Percentiles rank a stretch among this genome's conserved stretches.
Evolutionary conservation across 2,113 vertebrate genomes (phyloP).

Genomic region (Crotalus horridus): DNA sequence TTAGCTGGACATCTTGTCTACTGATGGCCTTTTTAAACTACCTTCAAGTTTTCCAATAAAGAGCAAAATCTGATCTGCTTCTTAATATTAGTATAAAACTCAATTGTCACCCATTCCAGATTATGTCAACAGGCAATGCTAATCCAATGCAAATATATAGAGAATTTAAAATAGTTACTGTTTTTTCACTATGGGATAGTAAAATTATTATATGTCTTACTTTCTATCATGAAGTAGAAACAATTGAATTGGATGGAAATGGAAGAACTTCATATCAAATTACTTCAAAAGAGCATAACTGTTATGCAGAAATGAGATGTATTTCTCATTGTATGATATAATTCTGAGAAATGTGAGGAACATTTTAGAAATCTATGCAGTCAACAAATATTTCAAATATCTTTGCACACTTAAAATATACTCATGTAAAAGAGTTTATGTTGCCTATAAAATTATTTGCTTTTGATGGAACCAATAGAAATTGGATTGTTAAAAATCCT

Average conservation of each 20-base stretch:
- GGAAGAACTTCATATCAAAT: background rate
- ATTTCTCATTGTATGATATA: background rate
- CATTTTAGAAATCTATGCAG: background rate
- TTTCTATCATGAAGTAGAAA: conserved; percentile 4
- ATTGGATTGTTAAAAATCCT: background rate
- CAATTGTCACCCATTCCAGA: too few relatives aligned
- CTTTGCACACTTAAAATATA: background rate
- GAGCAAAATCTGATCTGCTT: too few relatives aligned
- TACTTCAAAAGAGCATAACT: background rate
- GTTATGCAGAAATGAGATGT: background rate
- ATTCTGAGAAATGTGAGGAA: background rate
- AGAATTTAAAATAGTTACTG: too few relatives aligned
- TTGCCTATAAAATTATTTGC: background rate
- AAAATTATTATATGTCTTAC: background rate
- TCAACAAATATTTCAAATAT: background rate
- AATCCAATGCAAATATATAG: too few relatives aligned
- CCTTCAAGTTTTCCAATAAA: too few relatives aligned
- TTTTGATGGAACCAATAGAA: background rate
- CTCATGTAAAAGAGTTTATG: background rate
- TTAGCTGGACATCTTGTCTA: too few relatives aligned
- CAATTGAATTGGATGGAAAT: conserved; percentile 21
- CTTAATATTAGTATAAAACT: too few relatives aligned
- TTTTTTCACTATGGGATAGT: too few relatives aligned
- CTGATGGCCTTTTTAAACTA: too few relatives aligned
- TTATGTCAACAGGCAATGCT: too few relatives aligned